Base-by-base conservation (phyloP, 2,797 vertebrate species). In the Selene dorsalis region DNA sequence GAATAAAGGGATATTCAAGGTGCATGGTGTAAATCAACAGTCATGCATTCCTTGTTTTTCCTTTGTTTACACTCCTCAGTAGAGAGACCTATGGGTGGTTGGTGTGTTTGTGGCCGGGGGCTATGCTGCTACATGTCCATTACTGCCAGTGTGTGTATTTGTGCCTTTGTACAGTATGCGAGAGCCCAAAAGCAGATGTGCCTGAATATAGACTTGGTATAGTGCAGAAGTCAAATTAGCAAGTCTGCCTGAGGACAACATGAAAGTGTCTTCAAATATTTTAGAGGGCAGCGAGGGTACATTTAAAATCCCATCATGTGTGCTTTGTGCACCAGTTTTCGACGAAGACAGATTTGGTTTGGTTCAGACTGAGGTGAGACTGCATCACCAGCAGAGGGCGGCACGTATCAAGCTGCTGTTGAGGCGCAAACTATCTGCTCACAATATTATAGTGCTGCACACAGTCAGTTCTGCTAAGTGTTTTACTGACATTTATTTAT, bases 321-420 rank as follows among this genome's bases (percentile, higher is more conserved):
- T n/a, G 22, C 20, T 18, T n/a, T 35, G 13, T 73, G 28, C 24
- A 30, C 17, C 2, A 0, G 20, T 28, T 39, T 53, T 71, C 10
- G 18, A 67, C 32, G 26, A 73, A 66, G 45, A 55, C 55, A 60
- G 22, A 69, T 8, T 24, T 38, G 32, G 56, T 78, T 50, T 50
- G 41, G 45, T 72, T 82, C 22, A 78, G 4, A 48, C 14, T 70
- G 68, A 83, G 9, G 24, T 87, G 47, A 38, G 10, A 3, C 0
- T 1, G 6, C 0, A 20, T 56, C 6, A 59, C 87, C 93, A 92
- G 81, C 77, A 94, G 93, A 88, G 86, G 92, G 91, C 85, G 41
- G 74, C 82, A 87, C 24, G 65, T 1, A 9, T 74, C 81, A 83
- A 82, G 47, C 28, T 74, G 22, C 55, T 48, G 16, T 20, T 67